Evolutionary conservation across 2,797 vertebrate genomes (phyloP).

Genomic region (Acropternis orthonyx): DNA sequence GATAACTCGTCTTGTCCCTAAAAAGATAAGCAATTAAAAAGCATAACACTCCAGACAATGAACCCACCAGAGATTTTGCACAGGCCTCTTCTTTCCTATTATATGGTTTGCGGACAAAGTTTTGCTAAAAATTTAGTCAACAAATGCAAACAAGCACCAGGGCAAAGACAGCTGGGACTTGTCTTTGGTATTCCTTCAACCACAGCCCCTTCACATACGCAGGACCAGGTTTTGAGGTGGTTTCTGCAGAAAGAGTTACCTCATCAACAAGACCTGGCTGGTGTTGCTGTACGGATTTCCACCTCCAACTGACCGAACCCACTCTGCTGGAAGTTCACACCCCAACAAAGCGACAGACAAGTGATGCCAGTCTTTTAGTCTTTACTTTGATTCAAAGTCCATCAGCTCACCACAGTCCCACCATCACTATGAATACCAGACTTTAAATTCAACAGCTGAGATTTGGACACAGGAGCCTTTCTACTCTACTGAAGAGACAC

Average conservation of each 20-base stretch:
- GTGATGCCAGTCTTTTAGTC: background rate
- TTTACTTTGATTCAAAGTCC: background rate
- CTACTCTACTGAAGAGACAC: background rate
- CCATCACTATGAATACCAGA: background rate
- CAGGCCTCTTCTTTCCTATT: accelerated
- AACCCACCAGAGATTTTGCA: background rate
- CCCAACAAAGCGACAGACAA: background rate
- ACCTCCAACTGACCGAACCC: background rate
- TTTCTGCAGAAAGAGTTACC: background rate
- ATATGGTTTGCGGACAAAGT: background rate
- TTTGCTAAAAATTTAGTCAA: background rate
- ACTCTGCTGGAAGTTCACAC: background rate
- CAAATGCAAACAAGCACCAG: background rate
- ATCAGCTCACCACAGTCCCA: background rate
- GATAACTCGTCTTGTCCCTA: background rate
- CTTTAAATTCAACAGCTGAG: background rate
- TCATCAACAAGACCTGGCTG: background rate
- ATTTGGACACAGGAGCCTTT: background rate
- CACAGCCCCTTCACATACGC: background rate
- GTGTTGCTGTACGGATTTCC: background rate
- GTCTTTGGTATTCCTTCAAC: background rate
- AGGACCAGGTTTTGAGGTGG: background rate
- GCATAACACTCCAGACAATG: background rate
- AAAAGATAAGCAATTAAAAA: background rate
- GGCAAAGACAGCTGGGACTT: background rate